phyloP scores from a whole-genome alignment of 2,113 vertebrate species.

The Nematolebias whitei region DNA sequence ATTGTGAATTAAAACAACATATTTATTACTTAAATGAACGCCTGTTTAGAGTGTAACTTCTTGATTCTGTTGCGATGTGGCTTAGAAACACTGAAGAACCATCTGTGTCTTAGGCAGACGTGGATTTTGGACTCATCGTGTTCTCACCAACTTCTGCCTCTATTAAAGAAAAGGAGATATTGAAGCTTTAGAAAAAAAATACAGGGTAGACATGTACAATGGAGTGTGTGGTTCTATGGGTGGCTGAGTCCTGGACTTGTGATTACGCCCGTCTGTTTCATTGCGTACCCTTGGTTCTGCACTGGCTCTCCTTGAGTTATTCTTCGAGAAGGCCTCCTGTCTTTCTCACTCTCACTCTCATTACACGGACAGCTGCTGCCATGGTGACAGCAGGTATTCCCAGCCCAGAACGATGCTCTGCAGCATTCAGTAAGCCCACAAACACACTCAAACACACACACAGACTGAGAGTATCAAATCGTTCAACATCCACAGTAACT shows the following conservation, averaged over 20 bases:
- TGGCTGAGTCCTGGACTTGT: constrained; percentile 10
- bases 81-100: constrained; percentile 13
- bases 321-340: constrained; percentile 43
- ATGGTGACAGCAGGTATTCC: constrained; percentile 66
- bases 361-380: constrained; percentile 62
- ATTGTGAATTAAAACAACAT: neutral
- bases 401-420: constrained; percentile 29
- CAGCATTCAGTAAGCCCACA: constrained; percentile 50
- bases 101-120: constrained; percentile 17
- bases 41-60: constrained; percentile 3
- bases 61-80: constrained; percentile 15
- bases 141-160: neutral
- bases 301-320: constrained; percentile 53
- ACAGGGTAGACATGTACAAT: neutral
- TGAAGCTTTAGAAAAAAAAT: neutral
- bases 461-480: constrained; percentile 7
- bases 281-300: constrained; percentile 39
- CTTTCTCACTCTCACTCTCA: constrained; percentile 21
- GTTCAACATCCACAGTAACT: neutral
- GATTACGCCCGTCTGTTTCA: constrained; percentile 24
- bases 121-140: constrained; percentile 10
- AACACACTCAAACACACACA: constrained; percentile 7
- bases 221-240: neutral
- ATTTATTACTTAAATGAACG: neutral
- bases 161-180: neutral